Percentiles rank a stretch among this genome's conserved stretches.
Conservation (phyloP, 1,140 invertebrate species). For the Cylas formicarius region DNA sequence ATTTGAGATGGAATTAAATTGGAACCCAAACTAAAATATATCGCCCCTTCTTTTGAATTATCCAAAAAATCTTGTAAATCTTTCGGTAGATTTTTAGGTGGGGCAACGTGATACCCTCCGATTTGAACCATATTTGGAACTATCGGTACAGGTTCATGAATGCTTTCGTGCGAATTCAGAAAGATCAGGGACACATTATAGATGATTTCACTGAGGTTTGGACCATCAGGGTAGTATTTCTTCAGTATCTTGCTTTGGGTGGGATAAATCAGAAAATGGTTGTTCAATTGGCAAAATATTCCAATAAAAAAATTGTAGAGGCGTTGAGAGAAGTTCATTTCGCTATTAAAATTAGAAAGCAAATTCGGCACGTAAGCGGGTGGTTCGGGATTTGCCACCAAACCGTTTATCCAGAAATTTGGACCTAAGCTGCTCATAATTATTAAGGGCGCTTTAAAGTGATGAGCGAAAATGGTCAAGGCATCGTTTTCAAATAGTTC, state of each 20-base stretch:
- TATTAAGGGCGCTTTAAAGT: conserved; percentile 41
- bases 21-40: conserved; percentile 66
- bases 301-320: conserved; percentile 35
- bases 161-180: conserved; percentile 49
- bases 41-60: conserved; percentile 53
- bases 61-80: conserved; percentile 60
- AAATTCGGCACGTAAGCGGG: conserved; percentile 37
- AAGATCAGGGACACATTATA: conserved; percentile 48
- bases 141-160: conserved; percentile 47
- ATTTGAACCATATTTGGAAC: conserved; percentile 50
- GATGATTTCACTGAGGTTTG: conserved; percentile 45
- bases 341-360: conserved; percentile 31
- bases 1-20: conserved; percentile 55
- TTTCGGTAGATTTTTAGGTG: conserved; percentile 40
- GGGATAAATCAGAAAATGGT: conserved; percentile 3
- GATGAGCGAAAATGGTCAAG: conserved; percentile 38
- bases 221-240: conserved; percentile 41
- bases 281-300: conserved; percentile 11
- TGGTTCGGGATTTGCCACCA: conserved; percentile 39
- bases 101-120: conserved; percentile 46
- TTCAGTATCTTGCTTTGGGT: conserved; percentile 39
- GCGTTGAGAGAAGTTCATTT: conserved; percentile 44
- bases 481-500: conserved; percentile 45
- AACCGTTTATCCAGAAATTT: conserved; percentile 20
- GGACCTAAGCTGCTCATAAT: conserved; percentile 38